These are phyloP conservation scores for Tautogolabrus adspersus DNA, from an alignment of 2,113 vertebrate species.

Conservation along the genomic window DNA sequence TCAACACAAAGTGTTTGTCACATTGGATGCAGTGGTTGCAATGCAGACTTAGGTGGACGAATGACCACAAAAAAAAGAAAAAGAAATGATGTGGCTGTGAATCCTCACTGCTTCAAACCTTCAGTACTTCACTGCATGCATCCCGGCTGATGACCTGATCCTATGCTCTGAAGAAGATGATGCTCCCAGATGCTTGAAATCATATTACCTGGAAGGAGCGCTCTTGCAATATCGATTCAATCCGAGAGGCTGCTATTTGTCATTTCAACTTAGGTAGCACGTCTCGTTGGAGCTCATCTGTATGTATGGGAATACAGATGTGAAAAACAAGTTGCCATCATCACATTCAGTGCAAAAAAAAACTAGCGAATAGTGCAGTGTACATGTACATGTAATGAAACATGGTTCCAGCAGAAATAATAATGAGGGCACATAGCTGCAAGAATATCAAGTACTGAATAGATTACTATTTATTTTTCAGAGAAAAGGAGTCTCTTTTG, in stretches of 20 bases:
- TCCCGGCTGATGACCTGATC: background rate
- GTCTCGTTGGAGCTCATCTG: background rate
- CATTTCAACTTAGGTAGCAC: background rate
- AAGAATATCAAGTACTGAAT: background rate
- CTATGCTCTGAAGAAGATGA: constrained; percentile 3
- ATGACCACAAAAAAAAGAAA: background rate
- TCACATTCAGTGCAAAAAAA: background rate
- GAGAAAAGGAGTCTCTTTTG: background rate
- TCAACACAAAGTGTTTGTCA: background rate
- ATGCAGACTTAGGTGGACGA: background rate
- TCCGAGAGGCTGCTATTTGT: constrained; percentile 3
- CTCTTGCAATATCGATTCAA: constrained; percentile 34
- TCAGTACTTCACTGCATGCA: constrained; percentile 16
- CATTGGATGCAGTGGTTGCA: background rate
- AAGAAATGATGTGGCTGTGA: background rate
- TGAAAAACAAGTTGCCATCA: background rate
- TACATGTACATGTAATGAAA: background rate
- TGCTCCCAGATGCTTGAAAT: constrained; percentile 26
- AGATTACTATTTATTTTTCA: background rate
- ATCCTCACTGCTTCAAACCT: background rate
- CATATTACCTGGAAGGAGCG: constrained; percentile 13
- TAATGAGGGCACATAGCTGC: background rate
- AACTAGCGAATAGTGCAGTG: background rate
- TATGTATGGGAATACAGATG: background rate
- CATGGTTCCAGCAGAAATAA: background rate